Base-by-base conservation (phyloP, 1,140 invertebrate genomes). In the Sarcophaga peregrina region DNA sequence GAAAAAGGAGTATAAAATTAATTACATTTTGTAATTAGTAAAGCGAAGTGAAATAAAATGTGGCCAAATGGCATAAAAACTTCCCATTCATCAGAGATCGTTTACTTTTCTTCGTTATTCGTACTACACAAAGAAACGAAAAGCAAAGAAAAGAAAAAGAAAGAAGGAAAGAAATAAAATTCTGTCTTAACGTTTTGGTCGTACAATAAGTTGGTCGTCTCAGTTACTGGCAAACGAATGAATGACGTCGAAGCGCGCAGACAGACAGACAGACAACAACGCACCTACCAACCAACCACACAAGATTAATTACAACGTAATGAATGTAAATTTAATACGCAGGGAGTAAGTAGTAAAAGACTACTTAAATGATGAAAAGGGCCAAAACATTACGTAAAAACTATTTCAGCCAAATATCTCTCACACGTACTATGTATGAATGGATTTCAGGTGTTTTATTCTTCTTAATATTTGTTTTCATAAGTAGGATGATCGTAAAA, bases 291-390 rank as follows among this genome's bases (percentile, higher is more conserved):
- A 75, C 73, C 7, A 75, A 46, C 74, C 45, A 46, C 15, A n/a
- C 48, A 81, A 81, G 83, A 83, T 81, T 80, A 83, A 83, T 83
- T 83, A 80, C 76, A 80, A 73, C 15, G 68, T 81, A 83, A 81
- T 83, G 83, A 83, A 83, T 83, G 83, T 83, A 83, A 83, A 83
- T 83, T 83, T 83, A 83, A 83, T 81, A 83, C 62, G 62, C 78
- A 80, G 54, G 8, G 20, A 50, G 68, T 15, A 10, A 81, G 48
- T 62, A 46, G 48, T 68, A 68, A 68, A 68, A 58, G 54, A 58
- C 17, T 11, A 37, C 25, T 37, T 37, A 37, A 37, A 37, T 37
- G 4, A 37, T 2, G 25, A 37, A 37, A 37, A 37, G 4, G 25
- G 25, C 25, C 25, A 37, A 37, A 37, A 37, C 25, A 2, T 37